Evolutionary conservation across 2,888 invertebrate genomes (phyloP).

Genomic region (Mythimna pallens): DNA sequence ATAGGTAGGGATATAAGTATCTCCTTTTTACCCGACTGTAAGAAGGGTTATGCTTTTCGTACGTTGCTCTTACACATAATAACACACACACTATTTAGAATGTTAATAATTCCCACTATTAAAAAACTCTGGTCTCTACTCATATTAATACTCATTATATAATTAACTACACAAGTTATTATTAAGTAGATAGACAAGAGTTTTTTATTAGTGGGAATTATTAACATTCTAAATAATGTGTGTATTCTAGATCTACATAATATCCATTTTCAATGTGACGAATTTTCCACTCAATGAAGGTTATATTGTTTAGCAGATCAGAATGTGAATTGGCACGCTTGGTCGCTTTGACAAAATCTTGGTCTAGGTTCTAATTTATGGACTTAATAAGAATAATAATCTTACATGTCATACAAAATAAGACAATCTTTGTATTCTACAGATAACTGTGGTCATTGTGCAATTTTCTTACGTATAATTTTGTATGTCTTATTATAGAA

Average conservation of each 20-base stretch:
- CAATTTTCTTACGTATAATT: constrained; percentile 6
- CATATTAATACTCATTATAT: not conserved
- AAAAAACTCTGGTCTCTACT: too few relatives aligned
- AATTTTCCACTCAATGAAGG: constrained; percentile 53
- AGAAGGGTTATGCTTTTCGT: too few relatives aligned
- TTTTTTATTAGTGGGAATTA: not conserved
- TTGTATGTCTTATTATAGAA: constrained; percentile 19
- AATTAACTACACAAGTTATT: constrained; percentile 1
- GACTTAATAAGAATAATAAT: constrained; percentile 31
- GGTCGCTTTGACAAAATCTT: constrained; percentile 23
- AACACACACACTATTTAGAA: too few relatives aligned
- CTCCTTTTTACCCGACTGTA: too few relatives aligned
- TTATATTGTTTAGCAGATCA: constrained; percentile 35
- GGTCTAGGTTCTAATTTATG: constrained; percentile 26
- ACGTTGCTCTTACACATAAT: constrained; percentile 6
- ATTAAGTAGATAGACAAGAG: not conserved
- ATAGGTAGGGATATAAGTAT: not conserved
- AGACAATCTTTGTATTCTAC: not conserved
- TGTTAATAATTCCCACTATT: too few relatives aligned
- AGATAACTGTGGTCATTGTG: not conserved
- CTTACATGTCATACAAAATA: constrained; percentile 4
- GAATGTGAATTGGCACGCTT: constrained; percentile 40
- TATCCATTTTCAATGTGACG: constrained; percentile 14
- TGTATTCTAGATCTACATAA: not conserved
- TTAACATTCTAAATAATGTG: not conserved